Base-by-base conservation (phyloP, 2,113 vertebrate species). In the Acrocephalus kingi region DNA sequence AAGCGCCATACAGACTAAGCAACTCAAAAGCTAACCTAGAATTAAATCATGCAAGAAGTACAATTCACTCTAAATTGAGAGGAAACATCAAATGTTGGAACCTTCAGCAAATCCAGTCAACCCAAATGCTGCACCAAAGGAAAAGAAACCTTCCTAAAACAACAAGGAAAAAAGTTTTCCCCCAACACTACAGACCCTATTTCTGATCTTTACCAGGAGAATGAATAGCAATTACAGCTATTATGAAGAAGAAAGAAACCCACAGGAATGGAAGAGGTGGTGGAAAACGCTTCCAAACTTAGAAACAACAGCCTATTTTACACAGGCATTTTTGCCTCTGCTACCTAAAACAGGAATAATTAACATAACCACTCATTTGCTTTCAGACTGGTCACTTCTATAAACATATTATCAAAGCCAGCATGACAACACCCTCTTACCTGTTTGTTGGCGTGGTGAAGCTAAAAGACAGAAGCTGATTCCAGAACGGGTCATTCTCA, bases 401-500 rank as follows among this genome's bases (percentile, higher is more conserved):
- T 4, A 55, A 84, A 51, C 6, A 8, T 1, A 52, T 11, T n/a
- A 67, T 3, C n/a, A 58, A 89, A 31, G n/a, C 41, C 43, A 41
- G 25, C 11, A n/a, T 31, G 73, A 75, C 56, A 71, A 23, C 43
- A 37, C 13, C 17, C 5, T 78, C 96, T 97, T 98, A 99, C 99
- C 99, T 99, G 98, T 98, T 98, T 27, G 99, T 99, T 48, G 99
- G 99, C 89, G 99, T 98, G 61, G 98, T 98, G 88, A 99, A 99
- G 81, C 98, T 99, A 87, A 99, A 99, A 1, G 99, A 99, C 82
- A 99, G 98, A 81, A 99, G 99, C 97, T 99, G 99, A 96, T 99
- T 99, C 99, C 99, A 99, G 97, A 99, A 99, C 0, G 99, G 99
- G 89, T 99, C 99, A 79, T 99, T 99, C 97, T 99, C 98, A 0